Base-by-base conservation (phyloP, 2,888 invertebrate species). In the Pedicia rivosa region DNA sequence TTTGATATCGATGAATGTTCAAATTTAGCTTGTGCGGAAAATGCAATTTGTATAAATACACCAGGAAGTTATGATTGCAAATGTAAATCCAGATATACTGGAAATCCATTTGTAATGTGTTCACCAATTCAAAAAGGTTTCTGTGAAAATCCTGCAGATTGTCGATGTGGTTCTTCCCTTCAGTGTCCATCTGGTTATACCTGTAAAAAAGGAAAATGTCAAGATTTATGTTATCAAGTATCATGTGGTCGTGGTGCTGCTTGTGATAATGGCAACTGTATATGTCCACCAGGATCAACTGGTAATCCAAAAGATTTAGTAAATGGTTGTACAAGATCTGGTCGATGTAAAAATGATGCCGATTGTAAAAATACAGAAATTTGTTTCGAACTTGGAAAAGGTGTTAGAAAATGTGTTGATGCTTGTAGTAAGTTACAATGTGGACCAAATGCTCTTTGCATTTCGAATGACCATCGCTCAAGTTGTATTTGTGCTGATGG, bases 21-120 rank as follows among this genome's bases (percentile, higher is more conserved):
- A 41, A 73, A 73, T 44, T 77, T 76, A 49, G 82, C 82, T 1
- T 86, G 86, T 51, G 87, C 82, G 6, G 69, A 72, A 49, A 82
- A 86, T 55, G 88, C 92, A 1, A 77, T 79, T 29, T 94, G 94
- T 53, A 79, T 90, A 44, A 92, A 94, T 55, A 82, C 83, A 0
- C 72, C 78, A 10, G 92, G 92, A 36, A 78, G 81, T 48, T 92
- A 78, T 55, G 86, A 86, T 53, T 94, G 94, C 56, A 72, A 81
- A 27, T 94, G 94, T 53, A 77, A 81, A 53, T 79, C 80, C 43
- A 78, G 78, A 34, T 80, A 74, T 54, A 76, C 78, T 40, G 90
- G 90, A 33, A 88, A 91, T 67, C 90, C 91, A 1, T 88, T 87
- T 52, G 70, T 77, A 42, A 73, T 79, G 51, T 90, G 90, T 52